Base-by-base conservation (phyloP, 2,797 vertebrate genomes). In the Micropoecilia bifurca region DNA sequence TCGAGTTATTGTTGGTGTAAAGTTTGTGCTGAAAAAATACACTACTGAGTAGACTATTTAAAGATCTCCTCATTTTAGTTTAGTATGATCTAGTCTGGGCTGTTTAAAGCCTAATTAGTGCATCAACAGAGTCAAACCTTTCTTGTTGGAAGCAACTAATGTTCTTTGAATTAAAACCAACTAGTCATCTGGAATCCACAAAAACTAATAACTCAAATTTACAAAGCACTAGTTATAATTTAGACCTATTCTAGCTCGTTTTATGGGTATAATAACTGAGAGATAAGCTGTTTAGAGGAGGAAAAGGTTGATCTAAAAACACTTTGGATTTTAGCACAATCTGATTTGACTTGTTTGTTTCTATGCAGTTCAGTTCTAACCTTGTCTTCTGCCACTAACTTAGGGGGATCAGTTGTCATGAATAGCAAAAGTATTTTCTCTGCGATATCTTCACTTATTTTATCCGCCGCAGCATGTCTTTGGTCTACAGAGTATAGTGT, bases 111-210 rank as follows among this genome's bases (percentile, higher is more conserved):
- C 33, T 39, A 16, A 14, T 61, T 30, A 61, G 28, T 33, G 6
- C 14, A 4, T 69, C 41, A 14, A 6, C 25, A n/a, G 18, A 33
- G 39, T 45, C 12, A n/a, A n/a, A 69, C 46, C 43, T 55, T 71
- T 79, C 71, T 77, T 80, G 48, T 73, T 10, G 43, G 9, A 10
- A 45, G 20, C 48, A 76, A n/a, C 13, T 1, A 1, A 10, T 68
- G 47, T 20, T 30, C 41, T 33, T 76, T 66, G 55, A 45, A 79
- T 78, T 68, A 69, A n/a, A 28, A 13, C 25, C 36, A 46, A 33
- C 45, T 82, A 25, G 36, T 41, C 14, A 47, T 30, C 6, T n/a
- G 45, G 1, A 8, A 61, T 45, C 5, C 39, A 82, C 55, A 59
- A n/a, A 55, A 33, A 20, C 55, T 59, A 55, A 76, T 43, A n/a